Evolutionary conservation across 2,113 vertebrate species (phyloP).

Genomic region (Antennarius striatus): DNA sequence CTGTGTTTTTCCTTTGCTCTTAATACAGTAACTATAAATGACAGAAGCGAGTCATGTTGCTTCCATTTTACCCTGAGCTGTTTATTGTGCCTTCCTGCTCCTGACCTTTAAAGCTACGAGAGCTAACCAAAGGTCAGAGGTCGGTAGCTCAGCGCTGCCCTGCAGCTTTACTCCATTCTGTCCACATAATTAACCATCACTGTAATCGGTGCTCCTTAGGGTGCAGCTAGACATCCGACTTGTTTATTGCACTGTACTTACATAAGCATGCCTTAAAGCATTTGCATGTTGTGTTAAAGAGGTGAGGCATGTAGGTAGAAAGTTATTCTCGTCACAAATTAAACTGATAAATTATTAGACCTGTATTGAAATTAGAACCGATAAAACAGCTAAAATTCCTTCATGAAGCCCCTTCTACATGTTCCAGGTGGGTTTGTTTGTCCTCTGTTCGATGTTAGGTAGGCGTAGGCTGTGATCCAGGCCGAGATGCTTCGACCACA

Average conservation of each 20-base stretch:
- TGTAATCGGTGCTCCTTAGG: slow-evolving; percentile 56
- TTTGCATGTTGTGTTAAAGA: neutral
- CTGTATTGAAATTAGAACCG: too few species aligned
- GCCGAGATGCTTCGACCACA: too few species aligned
- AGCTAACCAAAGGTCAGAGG: slow-evolving; percentile 43
- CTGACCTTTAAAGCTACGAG: slow-evolving; percentile 55
- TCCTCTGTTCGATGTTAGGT: too few species aligned
- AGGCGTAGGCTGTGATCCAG: too few species aligned
- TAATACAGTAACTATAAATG: neutral
- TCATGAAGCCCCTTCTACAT: too few species aligned
- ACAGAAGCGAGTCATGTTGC: neutral
- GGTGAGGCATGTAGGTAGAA: neutral
- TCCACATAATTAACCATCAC: slow-evolving; percentile 66
- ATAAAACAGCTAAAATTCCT: too few species aligned
- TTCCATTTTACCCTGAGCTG: neutral
- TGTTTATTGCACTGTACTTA: slow-evolving; percentile 49
- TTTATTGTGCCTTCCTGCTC: slow-evolving; percentile 39
- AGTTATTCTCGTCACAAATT: too few species aligned
- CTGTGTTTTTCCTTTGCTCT: neutral
- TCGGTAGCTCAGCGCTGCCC: slow-evolving; percentile 49
- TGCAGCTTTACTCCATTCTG: slow-evolving; percentile 51
- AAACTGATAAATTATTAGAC: too few species aligned
- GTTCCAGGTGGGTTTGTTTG: too few species aligned
- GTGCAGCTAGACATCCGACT: slow-evolving; percentile 26
- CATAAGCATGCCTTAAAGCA: slow-evolving; percentile 33